Conservation (phyloP, 2,113 vertebrate genomes). For the Toxotes jaculatrix region DNA sequence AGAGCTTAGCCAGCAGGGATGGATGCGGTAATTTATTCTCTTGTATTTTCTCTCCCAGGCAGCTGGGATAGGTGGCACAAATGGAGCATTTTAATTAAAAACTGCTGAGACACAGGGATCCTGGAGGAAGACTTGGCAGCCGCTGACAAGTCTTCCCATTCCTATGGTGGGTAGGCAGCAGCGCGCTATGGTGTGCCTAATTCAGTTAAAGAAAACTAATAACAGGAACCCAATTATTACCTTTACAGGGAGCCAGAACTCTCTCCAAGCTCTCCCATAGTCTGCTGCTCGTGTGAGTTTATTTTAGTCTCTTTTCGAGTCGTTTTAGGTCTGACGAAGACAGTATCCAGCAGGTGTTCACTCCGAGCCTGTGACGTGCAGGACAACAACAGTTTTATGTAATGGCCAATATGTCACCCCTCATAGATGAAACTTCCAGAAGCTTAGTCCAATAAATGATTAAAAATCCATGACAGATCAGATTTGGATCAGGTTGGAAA, state of each 20-base stretch:
- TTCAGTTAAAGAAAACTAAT: conserved; percentile 51
- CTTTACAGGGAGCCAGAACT: conserved; percentile 34
- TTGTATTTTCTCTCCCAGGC: conserved; percentile 66
- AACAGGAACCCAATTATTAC: conserved; percentile 51
- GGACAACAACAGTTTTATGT: background rate
- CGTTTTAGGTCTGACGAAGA: background rate
- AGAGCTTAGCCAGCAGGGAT: conserved; percentile 55
- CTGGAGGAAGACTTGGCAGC: conserved; percentile 64
- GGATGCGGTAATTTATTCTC: conserved; percentile 64
- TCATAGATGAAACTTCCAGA: background rate
- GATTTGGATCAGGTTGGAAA: background rate
- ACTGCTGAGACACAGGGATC: conserved; percentile 80
- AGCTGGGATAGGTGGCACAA: conserved; percentile 76
- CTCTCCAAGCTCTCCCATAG: background rate
- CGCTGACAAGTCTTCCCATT: conserved; percentile 41
- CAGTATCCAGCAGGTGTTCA: background rate
- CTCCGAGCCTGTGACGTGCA: background rate
- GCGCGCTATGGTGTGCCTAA: conserved; percentile 34
- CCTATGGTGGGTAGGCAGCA: conserved; percentile 41
- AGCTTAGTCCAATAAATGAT: background rate
- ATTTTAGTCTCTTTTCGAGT: background rate
- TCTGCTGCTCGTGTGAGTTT: conserved; percentile 7
- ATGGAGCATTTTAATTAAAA: conserved; percentile 84
- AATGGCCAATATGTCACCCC: background rate
- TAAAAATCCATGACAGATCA: background rate